A percentile compares a stretch with the other conserved stretches of the same genome.
These are phyloP conservation scores for Zosterops borbonicus DNA, from an alignment of 2,113 vertebrate genomes.

Conservation along the genomic window DNA sequence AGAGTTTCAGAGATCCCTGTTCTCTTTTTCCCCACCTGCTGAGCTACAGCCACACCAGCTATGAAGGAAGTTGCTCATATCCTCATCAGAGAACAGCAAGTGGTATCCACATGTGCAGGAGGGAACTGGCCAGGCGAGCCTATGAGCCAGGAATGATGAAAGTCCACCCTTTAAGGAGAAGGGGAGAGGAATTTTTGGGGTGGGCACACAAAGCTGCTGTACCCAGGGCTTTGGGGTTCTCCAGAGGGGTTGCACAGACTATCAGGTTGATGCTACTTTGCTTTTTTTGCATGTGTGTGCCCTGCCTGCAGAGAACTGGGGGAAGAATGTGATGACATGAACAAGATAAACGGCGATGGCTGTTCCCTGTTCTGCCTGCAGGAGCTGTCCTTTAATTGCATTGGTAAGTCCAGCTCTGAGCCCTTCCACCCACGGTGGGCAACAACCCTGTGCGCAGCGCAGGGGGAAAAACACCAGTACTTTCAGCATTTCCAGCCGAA, in stretches of 20 bases:
- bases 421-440: neutral
- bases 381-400: constrained; percentile 92
- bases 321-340: constrained; percentile 96
- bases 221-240: neutral
- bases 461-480: neutral
- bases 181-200: neutral
- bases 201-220: rapidly evolving
- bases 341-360: constrained; percentile 91
- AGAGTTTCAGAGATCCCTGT: constrained; percentile 21
- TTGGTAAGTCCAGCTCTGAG: constrained; percentile 81
- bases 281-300: constrained; percentile 11
- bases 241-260: neutral
- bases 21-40: constrained; percentile 51
- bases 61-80: constrained; percentile 57
- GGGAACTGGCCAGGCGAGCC: neutral
- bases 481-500: neutral
- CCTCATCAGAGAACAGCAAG: constrained; percentile 49
- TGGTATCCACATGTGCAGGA: constrained; percentile 40
- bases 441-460: neutral
- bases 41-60: constrained; percentile 28
- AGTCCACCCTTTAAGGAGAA: neutral
- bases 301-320: constrained; percentile 80
- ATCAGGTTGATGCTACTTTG: neutral
- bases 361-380: constrained; percentile 92
- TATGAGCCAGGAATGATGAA: neutral